phyloP scores from a whole-genome alignment of 2,113 vertebrate genomes.

The Callipepla squamata region DNA sequence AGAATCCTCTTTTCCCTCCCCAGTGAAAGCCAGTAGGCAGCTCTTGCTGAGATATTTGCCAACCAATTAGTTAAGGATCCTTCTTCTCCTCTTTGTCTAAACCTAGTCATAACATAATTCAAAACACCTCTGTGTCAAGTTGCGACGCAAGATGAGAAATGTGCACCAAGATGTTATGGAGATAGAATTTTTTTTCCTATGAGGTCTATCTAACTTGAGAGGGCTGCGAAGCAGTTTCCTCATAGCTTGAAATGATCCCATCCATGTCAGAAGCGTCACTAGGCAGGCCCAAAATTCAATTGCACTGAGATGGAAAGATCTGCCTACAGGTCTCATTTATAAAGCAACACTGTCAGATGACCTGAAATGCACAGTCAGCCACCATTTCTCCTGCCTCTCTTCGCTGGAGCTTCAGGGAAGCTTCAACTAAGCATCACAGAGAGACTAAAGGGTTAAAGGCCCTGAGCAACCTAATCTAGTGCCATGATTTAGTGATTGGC shows the following conservation, averaged over 20 bases:
- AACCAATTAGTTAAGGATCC: not conserved
- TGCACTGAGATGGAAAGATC: not conserved
- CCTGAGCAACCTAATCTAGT: no score
- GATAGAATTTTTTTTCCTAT: not conserved
- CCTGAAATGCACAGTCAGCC: fast-evolving
- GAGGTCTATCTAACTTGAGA: not conserved
- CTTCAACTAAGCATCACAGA: not conserved
- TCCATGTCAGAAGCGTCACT: not conserved
- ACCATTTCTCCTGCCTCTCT: not conserved
- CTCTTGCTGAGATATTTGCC: not conserved
- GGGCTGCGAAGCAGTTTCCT: not conserved
- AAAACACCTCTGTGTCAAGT: not conserved
- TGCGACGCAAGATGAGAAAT: not conserved
- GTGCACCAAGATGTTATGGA: not conserved
- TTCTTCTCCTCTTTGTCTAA: not conserved
- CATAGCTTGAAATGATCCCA: not conserved
- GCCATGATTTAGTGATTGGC: no score
- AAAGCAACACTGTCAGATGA: fast-evolving
- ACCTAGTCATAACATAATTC: not conserved
- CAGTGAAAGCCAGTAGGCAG: fast-evolving
- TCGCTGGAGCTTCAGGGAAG: not conserved
- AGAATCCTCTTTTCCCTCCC: not conserved
- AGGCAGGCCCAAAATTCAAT: not conserved
- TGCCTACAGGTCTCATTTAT: not conserved
- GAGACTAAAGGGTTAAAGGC: not conserved